Conservation (phyloP, 2,113 vertebrate species). For the Datnioides undecimradiatus region DNA sequence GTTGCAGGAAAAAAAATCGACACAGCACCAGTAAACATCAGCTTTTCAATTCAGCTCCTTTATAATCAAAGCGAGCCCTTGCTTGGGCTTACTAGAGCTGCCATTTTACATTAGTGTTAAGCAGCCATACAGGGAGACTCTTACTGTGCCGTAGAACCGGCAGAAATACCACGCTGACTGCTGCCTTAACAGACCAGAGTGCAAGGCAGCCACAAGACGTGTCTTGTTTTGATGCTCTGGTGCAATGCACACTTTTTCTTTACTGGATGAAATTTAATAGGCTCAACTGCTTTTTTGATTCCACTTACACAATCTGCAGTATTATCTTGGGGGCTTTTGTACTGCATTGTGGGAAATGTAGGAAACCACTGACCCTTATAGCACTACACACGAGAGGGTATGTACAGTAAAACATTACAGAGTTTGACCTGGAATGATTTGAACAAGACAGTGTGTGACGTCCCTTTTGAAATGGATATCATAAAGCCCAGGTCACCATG, state of each 20-base stretch:
- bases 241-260: constrained; percentile 4
- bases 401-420: not conserved
- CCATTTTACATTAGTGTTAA: constrained; percentile 29
- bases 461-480: not conserved
- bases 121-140: constrained; percentile 29
- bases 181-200: constrained; percentile 40
- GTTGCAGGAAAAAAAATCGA: not conserved
- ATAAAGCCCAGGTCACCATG: not conserved
- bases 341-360: constrained; percentile 1
- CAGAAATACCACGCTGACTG: constrained; percentile 31
- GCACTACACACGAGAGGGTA: not conserved
- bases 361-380: not conserved
- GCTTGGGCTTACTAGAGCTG: not conserved
- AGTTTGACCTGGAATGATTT: not conserved
- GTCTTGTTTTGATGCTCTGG: constrained; percentile 8
- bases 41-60: constrained; percentile 26
- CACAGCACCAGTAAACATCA: constrained; percentile 3
- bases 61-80: constrained; percentile 11
- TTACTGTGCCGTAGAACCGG: constrained; percentile 32
- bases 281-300: constrained; percentile 19
- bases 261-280: constrained; percentile 13
- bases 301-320: not conserved
- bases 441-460: not conserved
- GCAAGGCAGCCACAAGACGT: constrained; percentile 8
- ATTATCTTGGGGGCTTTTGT: not conserved